Conservation (phyloP, 2,113 vertebrate species). For the Sakesphorus luctuosus region DNA sequence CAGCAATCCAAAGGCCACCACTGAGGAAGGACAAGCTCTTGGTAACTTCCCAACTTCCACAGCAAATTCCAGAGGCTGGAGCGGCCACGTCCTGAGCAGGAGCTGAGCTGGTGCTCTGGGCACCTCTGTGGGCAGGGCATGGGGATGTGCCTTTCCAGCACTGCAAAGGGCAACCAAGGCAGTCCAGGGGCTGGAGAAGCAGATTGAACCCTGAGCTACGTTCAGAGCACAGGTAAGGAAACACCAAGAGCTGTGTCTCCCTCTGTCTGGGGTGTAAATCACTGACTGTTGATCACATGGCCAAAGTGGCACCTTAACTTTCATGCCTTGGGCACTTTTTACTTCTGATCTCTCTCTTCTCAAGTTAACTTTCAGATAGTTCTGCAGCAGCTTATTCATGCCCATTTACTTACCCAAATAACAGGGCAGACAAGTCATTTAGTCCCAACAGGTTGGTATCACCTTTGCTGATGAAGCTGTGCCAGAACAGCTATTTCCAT, state of each 20-base stretch:
- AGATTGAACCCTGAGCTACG: background rate
- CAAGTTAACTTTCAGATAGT: background rate
- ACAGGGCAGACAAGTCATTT: background rate
- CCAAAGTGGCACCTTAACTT: background rate
- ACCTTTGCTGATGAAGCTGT: conserved; percentile 31
- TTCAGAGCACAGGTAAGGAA: background rate
- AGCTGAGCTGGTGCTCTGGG: background rate
- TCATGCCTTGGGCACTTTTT: background rate
- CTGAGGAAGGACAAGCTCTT: background rate
- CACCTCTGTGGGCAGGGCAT: background rate
- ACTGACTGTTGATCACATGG: conserved; percentile 11
- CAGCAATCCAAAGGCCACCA: background rate
- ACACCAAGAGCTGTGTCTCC: background rate
- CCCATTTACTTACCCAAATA: conserved; percentile 5
- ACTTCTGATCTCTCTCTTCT: background rate
- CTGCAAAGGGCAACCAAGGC: background rate
- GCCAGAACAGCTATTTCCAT: conserved; percentile 30
- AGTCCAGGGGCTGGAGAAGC: background rate
- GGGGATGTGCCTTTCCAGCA: background rate
- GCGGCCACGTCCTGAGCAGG: background rate
- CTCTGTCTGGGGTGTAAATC: background rate
- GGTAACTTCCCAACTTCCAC: background rate
- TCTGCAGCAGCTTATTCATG: background rate
- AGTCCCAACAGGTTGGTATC: background rate
- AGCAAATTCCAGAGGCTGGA: background rate